phyloP scores from a whole-genome alignment of 2,113 vertebrate species.

The Mellivora capensis region DNA sequence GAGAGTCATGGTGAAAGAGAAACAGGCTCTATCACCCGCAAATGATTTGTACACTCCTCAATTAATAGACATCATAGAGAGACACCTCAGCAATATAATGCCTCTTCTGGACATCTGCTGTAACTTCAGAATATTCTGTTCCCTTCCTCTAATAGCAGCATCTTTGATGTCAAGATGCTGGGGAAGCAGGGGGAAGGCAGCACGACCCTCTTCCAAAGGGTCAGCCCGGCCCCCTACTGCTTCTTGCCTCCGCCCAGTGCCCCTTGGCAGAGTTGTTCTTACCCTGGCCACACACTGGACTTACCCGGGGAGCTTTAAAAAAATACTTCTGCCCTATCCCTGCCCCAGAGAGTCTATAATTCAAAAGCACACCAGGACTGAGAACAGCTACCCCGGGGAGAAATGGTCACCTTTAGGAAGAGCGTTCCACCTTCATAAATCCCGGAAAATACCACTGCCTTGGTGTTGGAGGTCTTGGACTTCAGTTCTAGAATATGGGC shows the following conservation, averaged over 20 bases:
- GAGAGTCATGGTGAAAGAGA: neutral
- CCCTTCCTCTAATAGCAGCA: neutral
- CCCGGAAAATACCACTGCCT: rapidly evolving
- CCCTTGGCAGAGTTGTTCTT: neutral
- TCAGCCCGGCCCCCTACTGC: neutral
- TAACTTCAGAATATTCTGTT: neutral
- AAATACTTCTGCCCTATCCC: neutral
- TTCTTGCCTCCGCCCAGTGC: neutral
- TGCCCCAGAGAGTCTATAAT: neutral
- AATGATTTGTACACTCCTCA: neutral
- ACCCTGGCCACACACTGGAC: neutral
- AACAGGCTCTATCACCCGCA: neutral
- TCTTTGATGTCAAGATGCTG: neutral
- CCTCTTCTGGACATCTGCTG: neutral
- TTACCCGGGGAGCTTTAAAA: neutral
- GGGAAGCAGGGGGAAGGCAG: neutral
- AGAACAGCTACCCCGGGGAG: neutral
- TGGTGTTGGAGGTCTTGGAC: neutral
- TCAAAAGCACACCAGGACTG: neutral
- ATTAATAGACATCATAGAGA: rapidly evolving
- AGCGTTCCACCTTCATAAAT: rapidly evolving
- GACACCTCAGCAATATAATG: rapidly evolving
- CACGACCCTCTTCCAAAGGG: neutral
- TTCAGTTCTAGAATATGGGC: neutral
- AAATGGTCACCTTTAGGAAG: neutral